Base-by-base conservation (phyloP, 2,888 invertebrate species). In the Laspeyria flexula region DNA sequence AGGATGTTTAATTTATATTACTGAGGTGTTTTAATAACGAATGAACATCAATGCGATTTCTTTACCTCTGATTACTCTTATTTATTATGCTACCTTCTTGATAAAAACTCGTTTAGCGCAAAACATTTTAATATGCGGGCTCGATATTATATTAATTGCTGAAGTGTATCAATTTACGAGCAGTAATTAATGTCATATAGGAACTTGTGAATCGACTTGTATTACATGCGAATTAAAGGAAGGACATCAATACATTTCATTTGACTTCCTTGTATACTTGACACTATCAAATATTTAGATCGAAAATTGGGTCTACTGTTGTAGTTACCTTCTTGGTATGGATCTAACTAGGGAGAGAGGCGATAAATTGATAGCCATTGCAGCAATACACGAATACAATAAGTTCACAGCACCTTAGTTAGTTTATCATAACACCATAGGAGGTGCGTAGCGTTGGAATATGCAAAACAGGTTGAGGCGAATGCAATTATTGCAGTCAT, bases 401-500 rank as follows among this genome's bases (percentile, higher is more conserved):
- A 64, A 61, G 44, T 58, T 57, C 54, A 7, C 59, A 67, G 42
- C 37, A 43, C 59, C 60, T 34, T 57, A 67, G 53, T 60, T 53
- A 71, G 68, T 71, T 71, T 69, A 69, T 69, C 68, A 60, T 53
- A 64, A 55, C 61, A 44, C 68, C 68, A 64, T 67, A 71, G 69
- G 64, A 60, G 70, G 64, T 58, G 49, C 55, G 53, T 39, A 53
- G 25, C 44, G 43, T 27, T 42, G 52, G 60, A 42, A 46, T 62
- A 66, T 73, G 69, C 71, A 69, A 67, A 69, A 71, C 61, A 66
- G 64, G 60, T 59, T 63, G 46, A 48, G 31, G 68, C 57, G 74
- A 78, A 81, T 80, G 77, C 81, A 80, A 82, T 84, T 77, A 85
- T 83, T 79, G 76, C 76, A 77, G 68, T 79, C 77, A 75, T 77